phyloP scores from a whole-genome alignment of 2,797 vertebrate genomes.

The Spondyliosoma cantharus region DNA sequence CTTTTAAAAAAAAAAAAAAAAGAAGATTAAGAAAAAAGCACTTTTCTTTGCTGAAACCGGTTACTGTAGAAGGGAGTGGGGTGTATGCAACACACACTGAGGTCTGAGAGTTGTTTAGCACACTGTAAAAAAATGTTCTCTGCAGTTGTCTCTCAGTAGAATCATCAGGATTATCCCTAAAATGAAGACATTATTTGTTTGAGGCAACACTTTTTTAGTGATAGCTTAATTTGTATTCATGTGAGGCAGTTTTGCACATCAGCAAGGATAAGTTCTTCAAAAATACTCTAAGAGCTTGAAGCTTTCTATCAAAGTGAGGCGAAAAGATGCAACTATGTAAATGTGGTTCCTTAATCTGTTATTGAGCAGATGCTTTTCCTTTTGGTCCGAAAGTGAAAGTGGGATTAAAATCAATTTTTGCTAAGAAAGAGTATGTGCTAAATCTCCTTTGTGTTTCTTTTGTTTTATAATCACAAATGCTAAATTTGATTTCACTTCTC shows the following conservation, averaged over 20 bases:
- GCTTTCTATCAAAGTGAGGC: too few species aligned
- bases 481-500: too few species aligned
- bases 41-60: neutral
- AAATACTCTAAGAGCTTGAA: neutral
- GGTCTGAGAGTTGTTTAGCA: neutral
- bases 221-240: neutral
- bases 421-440: too few species aligned
- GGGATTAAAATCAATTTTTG: neutral
- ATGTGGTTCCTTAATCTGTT: neutral
- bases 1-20: neutral
- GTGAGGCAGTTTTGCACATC: neutral
- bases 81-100: neutral
- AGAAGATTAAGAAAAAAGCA: slow-evolving; percentile 8
- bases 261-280: neutral
- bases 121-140: too few species aligned
- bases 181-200: neutral
- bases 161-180: neutral
- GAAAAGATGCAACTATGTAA: too few species aligned
- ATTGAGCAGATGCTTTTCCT: neutral
- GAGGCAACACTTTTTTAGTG: neutral
- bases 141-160: neutral
- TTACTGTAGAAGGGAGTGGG: neutral
- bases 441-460: too few species aligned
- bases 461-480: too few species aligned
- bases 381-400: neutral